These are phyloP conservation scores for Diachasma alloeum DNA, from an alignment of 1,140 invertebrate genomes.

Conservation along the genomic window DNA sequence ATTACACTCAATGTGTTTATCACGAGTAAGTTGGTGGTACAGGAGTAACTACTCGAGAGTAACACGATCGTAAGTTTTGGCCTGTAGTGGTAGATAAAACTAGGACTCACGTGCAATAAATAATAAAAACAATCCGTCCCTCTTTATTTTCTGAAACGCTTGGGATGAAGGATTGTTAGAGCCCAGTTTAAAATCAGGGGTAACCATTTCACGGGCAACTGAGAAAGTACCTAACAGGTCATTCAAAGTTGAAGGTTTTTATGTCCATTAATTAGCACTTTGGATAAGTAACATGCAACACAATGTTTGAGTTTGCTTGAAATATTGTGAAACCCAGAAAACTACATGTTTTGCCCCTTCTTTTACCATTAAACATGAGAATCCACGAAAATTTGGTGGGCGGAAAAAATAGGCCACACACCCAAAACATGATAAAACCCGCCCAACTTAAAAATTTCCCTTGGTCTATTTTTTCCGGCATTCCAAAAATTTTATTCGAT, in stretches of 20 bases:
- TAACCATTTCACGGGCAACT: not conserved
- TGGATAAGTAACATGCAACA: not conserved
- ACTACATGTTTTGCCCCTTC: not conserved
- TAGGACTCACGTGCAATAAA: not conserved
- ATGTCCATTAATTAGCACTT: not conserved
- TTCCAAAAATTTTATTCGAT: too few species aligned
- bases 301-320: not conserved
- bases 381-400: too few species aligned
- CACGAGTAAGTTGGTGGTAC: not conserved
- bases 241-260: not conserved
- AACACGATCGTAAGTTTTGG: not conserved
- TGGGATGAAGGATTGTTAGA: not conserved
- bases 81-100: not conserved
- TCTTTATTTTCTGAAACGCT: not conserved
- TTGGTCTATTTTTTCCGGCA: too few species aligned
- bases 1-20: not conserved
- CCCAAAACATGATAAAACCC: too few species aligned
- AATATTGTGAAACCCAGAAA: not conserved
- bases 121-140: not conserved
- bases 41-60: not conserved
- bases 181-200: not conserved
- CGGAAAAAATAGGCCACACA: too few species aligned
- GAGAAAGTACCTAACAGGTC: not conserved
- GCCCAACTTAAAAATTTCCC: too few species aligned
- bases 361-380: not conserved